Conservation (phyloP, 2,888 invertebrate species). For the Marronus borbonicus region DNA sequence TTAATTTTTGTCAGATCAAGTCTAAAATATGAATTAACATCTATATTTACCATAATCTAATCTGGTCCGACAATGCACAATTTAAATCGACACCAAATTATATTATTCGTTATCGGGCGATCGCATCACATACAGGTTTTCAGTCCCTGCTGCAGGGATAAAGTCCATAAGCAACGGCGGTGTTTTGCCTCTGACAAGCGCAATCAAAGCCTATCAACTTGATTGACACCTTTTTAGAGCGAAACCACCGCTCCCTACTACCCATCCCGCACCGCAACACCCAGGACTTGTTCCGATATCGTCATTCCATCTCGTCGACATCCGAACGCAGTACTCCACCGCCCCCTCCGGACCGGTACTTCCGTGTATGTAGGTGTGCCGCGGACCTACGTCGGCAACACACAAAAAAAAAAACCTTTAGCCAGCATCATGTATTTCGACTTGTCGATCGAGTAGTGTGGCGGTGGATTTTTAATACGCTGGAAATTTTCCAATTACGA, state of each 20-base stretch:
- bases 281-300: not conserved
- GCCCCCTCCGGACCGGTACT: not conserved
- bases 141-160: not conserved
- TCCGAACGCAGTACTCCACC: not conserved
- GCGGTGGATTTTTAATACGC: no score
- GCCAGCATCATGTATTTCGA: not conserved
- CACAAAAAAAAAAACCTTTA: not conserved
- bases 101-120: no score
- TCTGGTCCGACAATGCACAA: no score
- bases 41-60: no score
- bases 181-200: constrained; percentile 41
- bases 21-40: no score
- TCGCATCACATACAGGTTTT: no score
- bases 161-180: not conserved
- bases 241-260: no score
- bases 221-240: constrained; percentile 36
- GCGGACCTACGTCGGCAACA: not conserved
- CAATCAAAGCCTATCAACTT: constrained; percentile 33
- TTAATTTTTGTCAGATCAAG: no score
- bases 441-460: no score
- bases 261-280: no score
- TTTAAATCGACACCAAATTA: no score
- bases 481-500: no score
- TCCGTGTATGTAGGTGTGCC: not conserved
- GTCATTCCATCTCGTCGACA: not conserved